These are phyloP conservation scores for Ischnura elegans DNA, from an alignment of 2,888 invertebrate genomes.

Conservation along the genomic window DNA sequence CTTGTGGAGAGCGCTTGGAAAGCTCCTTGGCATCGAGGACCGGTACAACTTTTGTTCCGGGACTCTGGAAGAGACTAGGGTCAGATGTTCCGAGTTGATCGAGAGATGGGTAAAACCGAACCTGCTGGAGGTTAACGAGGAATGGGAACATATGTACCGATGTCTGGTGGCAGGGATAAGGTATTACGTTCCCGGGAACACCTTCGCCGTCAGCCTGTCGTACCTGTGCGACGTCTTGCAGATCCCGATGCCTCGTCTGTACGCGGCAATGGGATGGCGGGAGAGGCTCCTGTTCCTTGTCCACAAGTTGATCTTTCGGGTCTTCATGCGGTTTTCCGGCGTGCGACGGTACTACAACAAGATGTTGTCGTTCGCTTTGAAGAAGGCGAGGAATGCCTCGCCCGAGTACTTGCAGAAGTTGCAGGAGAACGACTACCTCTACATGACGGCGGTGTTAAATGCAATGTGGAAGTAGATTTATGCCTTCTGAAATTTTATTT, in stretches of 20 bases:
- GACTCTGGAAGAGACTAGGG: constrained; percentile 74
- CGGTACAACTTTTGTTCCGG: constrained; percentile 77
- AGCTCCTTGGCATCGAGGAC: constrained; percentile 78
- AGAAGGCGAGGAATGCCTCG: constrained; percentile 41
- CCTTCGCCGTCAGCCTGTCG: constrained; percentile 74
- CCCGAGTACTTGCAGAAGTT: neutral
- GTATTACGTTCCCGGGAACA: constrained; percentile 74
- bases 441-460: neutral
- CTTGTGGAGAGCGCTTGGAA: constrained; percentile 80
- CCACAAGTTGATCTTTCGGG: constrained; percentile 66
- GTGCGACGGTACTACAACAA: neutral
- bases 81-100: constrained; percentile 74
- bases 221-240: constrained; percentile 74
- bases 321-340: constrained; percentile 69
- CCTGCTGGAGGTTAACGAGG: constrained; percentile 74
- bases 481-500: neutral
- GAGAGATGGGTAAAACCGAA: constrained; percentile 75
- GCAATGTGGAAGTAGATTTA: neutral
- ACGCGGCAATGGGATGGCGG: constrained; percentile 39
- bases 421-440: neutral
- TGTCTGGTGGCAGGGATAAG: constrained; percentile 75
- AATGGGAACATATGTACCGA: constrained; percentile 78
- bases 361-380: neutral
- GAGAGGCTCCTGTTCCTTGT: constrained; percentile 51
- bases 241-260: constrained; percentile 62